phyloP scores from a whole-genome alignment of 2,797 vertebrate genomes.

The Intellagama lesueurii region DNA sequence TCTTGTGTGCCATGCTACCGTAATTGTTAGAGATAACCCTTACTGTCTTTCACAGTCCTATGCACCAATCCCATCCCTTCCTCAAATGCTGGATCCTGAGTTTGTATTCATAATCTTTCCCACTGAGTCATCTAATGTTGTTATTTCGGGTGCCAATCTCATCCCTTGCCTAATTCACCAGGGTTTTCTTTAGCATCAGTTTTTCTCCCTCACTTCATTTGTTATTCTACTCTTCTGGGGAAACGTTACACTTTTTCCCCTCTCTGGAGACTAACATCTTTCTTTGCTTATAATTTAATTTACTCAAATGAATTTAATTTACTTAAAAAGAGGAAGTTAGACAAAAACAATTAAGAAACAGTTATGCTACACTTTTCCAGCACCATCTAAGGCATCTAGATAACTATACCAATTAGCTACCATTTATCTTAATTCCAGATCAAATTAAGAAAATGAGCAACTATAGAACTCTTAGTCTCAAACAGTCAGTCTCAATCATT shows the following conservation, averaged over 20 bases:
- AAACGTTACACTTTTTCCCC: not conserved
- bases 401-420: not conserved
- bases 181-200: too few relatives aligned
- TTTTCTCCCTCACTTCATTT: not conserved
- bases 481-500: not conserved
- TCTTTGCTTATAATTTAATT: not conserved
- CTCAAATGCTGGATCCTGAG: not conserved
- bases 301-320: not conserved
- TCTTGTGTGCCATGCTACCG: not conserved
- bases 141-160: not conserved
- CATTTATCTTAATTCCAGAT: not conserved
- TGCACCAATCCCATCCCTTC: not conserved
- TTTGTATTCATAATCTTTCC: not conserved
- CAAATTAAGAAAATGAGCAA: not conserved
- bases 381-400: not conserved
- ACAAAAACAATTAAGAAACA: not conserved
- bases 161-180: not conserved
- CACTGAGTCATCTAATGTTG: not conserved
- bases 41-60: not conserved
- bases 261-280: not conserved
- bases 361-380: not conserved
- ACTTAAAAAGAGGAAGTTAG: fast-evolving
- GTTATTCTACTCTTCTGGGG: not conserved
- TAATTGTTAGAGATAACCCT: not conserved
- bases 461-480: not conserved